Base-by-base conservation (phyloP, 2,113 vertebrate species). In the Petrocephalus zakoni region DNA sequence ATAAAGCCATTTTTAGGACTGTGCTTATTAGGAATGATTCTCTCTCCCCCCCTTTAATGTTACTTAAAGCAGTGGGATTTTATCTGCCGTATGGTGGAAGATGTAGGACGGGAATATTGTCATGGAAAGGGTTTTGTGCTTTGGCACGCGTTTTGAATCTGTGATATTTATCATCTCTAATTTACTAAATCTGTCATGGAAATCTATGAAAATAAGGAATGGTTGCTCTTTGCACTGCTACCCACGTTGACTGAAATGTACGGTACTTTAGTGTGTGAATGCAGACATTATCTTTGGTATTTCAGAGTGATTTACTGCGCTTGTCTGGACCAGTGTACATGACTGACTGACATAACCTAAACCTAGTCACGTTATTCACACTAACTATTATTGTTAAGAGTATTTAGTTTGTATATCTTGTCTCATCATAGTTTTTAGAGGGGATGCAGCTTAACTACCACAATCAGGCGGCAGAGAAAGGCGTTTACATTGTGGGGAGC, bases 401-500 rank as follows among this genome's bases (percentile, higher is more conserved):
- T 37, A 42, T 42, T 84, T 53, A 29, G 83, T 85, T 15, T 85
- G 2, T 92, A 8, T 0, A 9, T 25, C 10, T 22, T 93, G 6
- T 90, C 42, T n/a, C 2, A 25, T 11, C 91, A 17, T 90, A 99
- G 98, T 99, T 97, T 93, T 94, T 99, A 90, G 98, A 99, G 94
- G 92, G 95, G 89, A 98, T 97, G 95, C 96, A 97, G 91, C 91
- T 97, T 89, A 97, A 98, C 87, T 99, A 99, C 93, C 92, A 95
- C 55, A 91, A 93, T 85, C 94, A 94, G 92, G 98, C 98, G 88
- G 96, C 96, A 29, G 97, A 97, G 15, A 98, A 97, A 64, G 96
- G 97, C 5, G 96, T 97, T 0, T 99, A 98, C 90, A 58, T 99
- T 55, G 82, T 99, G 88, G 98, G 98, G 86, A 98, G 97, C 96